Conservation (phyloP, 2,888 invertebrate species). For the Cordilura impudica region DNA sequence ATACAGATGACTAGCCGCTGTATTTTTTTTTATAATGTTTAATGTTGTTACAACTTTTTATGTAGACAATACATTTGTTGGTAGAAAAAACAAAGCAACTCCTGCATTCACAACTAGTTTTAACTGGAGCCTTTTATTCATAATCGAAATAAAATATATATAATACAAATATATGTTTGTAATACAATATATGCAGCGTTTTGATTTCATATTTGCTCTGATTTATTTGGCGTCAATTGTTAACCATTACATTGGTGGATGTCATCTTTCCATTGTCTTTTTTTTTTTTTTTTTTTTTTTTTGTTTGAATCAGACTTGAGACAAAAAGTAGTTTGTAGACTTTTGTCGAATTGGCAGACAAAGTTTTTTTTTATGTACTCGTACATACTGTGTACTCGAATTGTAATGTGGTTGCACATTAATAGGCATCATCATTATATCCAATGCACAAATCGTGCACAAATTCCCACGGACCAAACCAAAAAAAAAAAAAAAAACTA, state of each 20-base stretch:
- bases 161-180: constrained; percentile 44
- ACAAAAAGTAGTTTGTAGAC: constrained; percentile 25
- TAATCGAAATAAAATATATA: neutral
- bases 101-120: constrained; percentile 28
- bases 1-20: neutral
- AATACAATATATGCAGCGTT: constrained; percentile 56
- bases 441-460: constrained; percentile 60
- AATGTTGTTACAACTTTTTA: constrained; percentile 38
- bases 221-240: constrained; percentile 69
- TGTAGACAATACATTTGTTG: neutral
- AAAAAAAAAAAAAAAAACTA: constrained; percentile 41
- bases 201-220: constrained; percentile 68
- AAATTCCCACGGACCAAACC: constrained; percentile 63
- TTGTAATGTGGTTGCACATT: constrained; percentile 57
- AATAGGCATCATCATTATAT: constrained; percentile 52
- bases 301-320: constrained; percentile 26
- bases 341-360: constrained; percentile 13
- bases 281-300: neutral
- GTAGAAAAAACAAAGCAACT: constrained; percentile 6
- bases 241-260: constrained; percentile 62
- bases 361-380: neutral
- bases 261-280: constrained; percentile 61
- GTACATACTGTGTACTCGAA: neutral
- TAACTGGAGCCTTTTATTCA: neutral
- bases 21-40: constrained; percentile 26